Conservation (phyloP, 2,888 invertebrate genomes). For the Cremastobaeus sp. region DNA sequence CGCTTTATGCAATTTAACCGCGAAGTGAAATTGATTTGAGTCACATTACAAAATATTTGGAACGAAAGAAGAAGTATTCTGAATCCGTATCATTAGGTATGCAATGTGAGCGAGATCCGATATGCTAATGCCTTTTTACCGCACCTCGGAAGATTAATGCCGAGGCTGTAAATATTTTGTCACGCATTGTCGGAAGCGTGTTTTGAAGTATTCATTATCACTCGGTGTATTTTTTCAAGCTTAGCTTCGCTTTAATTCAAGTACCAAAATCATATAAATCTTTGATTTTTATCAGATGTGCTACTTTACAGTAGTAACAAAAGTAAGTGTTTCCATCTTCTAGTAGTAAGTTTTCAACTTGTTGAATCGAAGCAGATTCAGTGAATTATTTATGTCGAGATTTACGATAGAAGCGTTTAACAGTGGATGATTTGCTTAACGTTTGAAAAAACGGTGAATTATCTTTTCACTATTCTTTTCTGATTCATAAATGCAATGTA, state of each 20-base stretch:
- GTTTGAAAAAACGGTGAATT: no score
- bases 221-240: no score
- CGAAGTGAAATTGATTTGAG: constrained; percentile 24
- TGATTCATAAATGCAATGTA: no score
- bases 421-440: no score
- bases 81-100: constrained; percentile 6
- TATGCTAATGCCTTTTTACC: constrained; percentile 21
- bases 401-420: no score
- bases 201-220: no score
- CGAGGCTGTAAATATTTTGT: constrained; percentile 17
- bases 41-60: constrained; percentile 26
- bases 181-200: no score
- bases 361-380: no score
- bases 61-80: constrained; percentile 22
- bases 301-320: constrained; percentile 4
- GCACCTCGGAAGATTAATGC: constrained; percentile 7
- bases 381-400: no score
- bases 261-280: constrained; percentile 7
- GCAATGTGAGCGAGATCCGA: neutral
- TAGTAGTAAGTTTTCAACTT: no score
- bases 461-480: no score
- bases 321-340: constrained; percentile 17
- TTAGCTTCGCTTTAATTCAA: constrained; percentile 20
- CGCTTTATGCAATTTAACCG: constrained; percentile 22
- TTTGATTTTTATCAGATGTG: constrained; percentile 27